Evolutionary conservation across 2,888 invertebrate species (phyloP).

Genomic region (Lomographa bimaculata): DNA sequence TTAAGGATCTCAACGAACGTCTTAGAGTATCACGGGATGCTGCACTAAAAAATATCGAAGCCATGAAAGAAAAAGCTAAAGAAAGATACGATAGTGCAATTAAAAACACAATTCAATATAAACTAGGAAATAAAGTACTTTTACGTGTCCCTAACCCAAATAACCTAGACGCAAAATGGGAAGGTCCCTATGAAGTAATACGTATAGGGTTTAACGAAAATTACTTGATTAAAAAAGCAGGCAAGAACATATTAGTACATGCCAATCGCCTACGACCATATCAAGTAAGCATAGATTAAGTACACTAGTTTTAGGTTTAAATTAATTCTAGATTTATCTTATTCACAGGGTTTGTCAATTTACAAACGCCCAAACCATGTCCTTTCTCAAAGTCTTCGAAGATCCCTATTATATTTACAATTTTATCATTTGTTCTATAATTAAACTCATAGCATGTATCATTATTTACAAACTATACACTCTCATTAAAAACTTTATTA

Average conservation of each 20-base stretch:
- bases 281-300: no score
- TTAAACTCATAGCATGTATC: slow-evolving; percentile 17
- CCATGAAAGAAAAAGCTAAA: slow-evolving; percentile 45
- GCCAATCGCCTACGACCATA: slow-evolving; percentile 34
- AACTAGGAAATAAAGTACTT: slow-evolving; percentile 36
- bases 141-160: no score
- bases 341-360: no score
- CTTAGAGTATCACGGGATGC: slow-evolving; percentile 36
- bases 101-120: slow-evolving; percentile 35
- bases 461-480: slow-evolving; percentile 16
- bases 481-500: slow-evolving; percentile 3
- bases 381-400: slow-evolving; percentile 1
- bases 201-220: slow-evolving; percentile 39
- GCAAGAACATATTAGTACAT: slow-evolving; percentile 31
- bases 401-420: slow-evolving; percentile 14
- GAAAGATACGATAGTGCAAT: slow-evolving; percentile 40
- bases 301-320: no score
- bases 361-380: no score
- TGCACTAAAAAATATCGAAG: no score
- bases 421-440: slow-evolving; percentile 13
- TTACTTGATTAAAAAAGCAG: slow-evolving; percentile 25
- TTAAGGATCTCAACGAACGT: slow-evolving; percentile 40
- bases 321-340: no score
- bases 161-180: slow-evolving; percentile 43
- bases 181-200: slow-evolving; percentile 37